Conservation (phyloP, 2,888 invertebrate species). For the Lithophane semibrunnea region DNA sequence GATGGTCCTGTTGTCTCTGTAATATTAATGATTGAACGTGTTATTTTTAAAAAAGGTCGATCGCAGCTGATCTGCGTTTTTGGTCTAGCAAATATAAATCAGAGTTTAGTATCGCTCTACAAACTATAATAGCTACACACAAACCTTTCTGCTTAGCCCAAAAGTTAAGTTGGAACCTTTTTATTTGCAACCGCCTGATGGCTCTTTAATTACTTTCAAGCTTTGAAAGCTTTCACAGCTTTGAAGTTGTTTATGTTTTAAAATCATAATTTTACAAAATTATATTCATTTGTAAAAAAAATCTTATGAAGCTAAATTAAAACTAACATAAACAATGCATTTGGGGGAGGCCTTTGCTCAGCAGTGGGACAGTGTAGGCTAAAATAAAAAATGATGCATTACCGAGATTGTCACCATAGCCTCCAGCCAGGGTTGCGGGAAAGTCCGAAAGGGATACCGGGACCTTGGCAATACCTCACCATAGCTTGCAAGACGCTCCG, state of each 20-base stretch:
- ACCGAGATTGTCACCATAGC: no score
- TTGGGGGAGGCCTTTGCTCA: neutral
- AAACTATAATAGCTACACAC: constrained; percentile 1
- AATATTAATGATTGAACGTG: no score
- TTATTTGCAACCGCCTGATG: constrained; percentile 34
- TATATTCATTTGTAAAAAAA: neutral
- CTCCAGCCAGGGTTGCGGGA: no score
- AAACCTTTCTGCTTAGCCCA: neutral
- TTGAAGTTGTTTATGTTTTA: constrained; percentile 10
- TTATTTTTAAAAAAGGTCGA: no score
- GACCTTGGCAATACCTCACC: no score
- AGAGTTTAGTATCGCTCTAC: neutral
- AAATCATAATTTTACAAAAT: neutral
- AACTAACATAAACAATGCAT: neutral
- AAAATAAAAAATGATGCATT: neutral
- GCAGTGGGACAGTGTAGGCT: no score
- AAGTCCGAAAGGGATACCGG: no score
- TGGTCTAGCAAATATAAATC: no score
- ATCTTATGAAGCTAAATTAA: no score
- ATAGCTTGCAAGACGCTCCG: neutral
- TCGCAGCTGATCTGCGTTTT: no score
- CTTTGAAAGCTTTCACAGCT: constrained; percentile 34
- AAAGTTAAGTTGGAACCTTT: constrained; percentile 35
- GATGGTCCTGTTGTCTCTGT: no score
- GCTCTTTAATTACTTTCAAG: constrained; percentile 47